Evolutionary conservation across 1,140 invertebrate species (phyloP), one percentile per base, ranked within the genome.

Genomic region (Harlomillsia oculata): DNA sequence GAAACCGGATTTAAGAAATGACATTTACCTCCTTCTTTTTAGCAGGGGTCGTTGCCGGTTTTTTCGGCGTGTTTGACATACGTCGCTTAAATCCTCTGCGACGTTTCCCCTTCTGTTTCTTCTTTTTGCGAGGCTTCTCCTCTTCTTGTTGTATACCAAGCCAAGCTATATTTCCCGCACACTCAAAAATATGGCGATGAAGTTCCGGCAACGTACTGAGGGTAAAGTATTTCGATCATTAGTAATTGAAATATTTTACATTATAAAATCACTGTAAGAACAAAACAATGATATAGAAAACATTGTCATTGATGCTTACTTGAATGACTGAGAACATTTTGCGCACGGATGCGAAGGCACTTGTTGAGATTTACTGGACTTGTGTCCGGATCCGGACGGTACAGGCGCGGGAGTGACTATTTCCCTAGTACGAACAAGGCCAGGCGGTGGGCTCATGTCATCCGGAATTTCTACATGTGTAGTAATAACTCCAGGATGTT

Each of bases 171-270:
- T 62, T 65, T 30, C 63, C 63, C 29, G 60, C 56, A 62, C 63
- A 65, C 32, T 65, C 63, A 53, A 65, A 65, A 14, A 65, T 60
- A 39, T 65, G 63, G 8, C 54, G 48, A 56, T 65, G 63, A 30
- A 65, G 57, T 44, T 65, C 63, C 23, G 51, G 34, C 9, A 55
- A 59, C 2, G 40, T 45, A 25, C 61, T 63, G 36, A 14, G 34
- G 55, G 39, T 14, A 26, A 28, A 56, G 26, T 11, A 49, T 16
- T 34, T 32, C 6, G 3, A 28, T 28, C 16, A 48, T 48, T 18
- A n/a, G 14, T 48, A n/a, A 6, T 1, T 16, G 8, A 43, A 30
- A 1, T 30, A 52, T 13, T 25, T 2, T 0, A 26, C 14, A 13
- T 21, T 2, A 40, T 40, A 6, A 44, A 53, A 14, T 28, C 5